Conservation (phyloP, 2,888 invertebrate species). For the Lasioglossum calceatum region DNA sequence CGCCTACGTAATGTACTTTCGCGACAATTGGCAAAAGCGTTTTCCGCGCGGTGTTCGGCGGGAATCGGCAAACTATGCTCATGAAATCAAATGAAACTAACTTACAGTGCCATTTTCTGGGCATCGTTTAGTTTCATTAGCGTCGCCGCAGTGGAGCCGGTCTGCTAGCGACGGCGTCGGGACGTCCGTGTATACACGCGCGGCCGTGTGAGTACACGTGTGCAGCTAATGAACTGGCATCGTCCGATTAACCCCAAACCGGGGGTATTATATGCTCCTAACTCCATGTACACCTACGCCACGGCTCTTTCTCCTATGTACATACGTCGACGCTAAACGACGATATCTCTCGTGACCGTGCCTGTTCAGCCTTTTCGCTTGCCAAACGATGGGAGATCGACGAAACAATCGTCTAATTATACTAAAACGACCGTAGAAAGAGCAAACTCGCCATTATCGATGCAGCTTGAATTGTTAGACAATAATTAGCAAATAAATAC, state of each 20-base stretch:
- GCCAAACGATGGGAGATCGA: neutral
- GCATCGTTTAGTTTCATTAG: conserved; percentile 79
- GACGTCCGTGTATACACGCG: conserved; percentile 41
- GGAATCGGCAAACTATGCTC: conserved; percentile 70
- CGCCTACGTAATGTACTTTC: neutral
- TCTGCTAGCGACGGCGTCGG: conserved; percentile 63
- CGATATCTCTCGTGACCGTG: conserved; percentile 42
- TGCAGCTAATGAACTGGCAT: conserved; percentile 82
- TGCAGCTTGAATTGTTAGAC: no score
- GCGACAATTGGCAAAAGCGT: neutral
- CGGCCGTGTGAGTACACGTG: conserved; percentile 52
- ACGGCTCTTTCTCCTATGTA: conserved; percentile 51
- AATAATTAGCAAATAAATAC: no score
- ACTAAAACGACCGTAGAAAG: neutral
- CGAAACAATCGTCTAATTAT: neutral
- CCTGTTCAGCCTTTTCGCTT: neutral
- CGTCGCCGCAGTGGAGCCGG: conserved; percentile 71
- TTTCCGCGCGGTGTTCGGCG: neutral
- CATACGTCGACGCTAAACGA: conserved; percentile 37
- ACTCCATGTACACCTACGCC: conserved; percentile 67
- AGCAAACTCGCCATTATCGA: neutral
- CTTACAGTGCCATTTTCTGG: conserved; percentile 76
- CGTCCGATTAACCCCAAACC: conserved; percentile 80
- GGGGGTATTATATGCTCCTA: conserved; percentile 76
- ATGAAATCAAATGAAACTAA: conserved; percentile 81